Evolutionary conservation across 2,797 vertebrate species (phyloP).

Genomic region (Dipus sagitta): DNA sequence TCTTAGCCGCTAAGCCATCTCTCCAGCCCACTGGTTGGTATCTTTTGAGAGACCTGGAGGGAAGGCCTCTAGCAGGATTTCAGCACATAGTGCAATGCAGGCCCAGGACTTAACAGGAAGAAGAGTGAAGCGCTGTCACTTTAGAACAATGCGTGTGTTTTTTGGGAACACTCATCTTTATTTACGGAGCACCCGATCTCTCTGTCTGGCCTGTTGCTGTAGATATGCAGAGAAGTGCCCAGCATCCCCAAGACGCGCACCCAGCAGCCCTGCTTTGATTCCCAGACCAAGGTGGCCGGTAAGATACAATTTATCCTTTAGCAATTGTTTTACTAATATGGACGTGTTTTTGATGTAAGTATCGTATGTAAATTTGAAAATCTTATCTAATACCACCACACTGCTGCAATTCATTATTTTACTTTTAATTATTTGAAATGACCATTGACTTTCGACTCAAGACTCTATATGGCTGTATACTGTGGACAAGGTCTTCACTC

Average conservation of each 20-base stretch:
- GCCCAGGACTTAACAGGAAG: not conserved
- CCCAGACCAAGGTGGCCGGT: conserved; percentile 71
- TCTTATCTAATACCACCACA: not conserved
- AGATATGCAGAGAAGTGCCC: conserved; percentile 76
- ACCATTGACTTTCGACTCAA: not conserved
- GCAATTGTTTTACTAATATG: not conserved
- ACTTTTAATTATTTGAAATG: conserved; percentile 12
- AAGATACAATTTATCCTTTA: conserved; percentile 50
- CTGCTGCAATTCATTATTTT: not conserved
- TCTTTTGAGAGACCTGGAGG: not conserved
- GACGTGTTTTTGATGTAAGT: not conserved
- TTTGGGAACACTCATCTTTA: not conserved
- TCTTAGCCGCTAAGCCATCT: too few species aligned
- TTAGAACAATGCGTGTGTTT: not conserved
- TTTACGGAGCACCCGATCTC: not conserved
- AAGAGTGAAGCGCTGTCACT: not conserved
- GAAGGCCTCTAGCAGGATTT: not conserved
- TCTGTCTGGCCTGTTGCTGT: not conserved
- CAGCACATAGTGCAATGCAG: not conserved
- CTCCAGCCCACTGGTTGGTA: not conserved
- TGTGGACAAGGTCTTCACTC: not conserved
- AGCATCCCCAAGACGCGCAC: not conserved
- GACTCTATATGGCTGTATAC: not conserved
- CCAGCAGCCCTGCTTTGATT: conserved; percentile 49
- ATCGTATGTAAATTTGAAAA: not conserved